Percentiles rank a stretch among this genome's conserved stretches.
Evolutionary conservation across 2,797 vertebrate species (phyloP).

Genomic region (Macropodus opercularis): DNA sequence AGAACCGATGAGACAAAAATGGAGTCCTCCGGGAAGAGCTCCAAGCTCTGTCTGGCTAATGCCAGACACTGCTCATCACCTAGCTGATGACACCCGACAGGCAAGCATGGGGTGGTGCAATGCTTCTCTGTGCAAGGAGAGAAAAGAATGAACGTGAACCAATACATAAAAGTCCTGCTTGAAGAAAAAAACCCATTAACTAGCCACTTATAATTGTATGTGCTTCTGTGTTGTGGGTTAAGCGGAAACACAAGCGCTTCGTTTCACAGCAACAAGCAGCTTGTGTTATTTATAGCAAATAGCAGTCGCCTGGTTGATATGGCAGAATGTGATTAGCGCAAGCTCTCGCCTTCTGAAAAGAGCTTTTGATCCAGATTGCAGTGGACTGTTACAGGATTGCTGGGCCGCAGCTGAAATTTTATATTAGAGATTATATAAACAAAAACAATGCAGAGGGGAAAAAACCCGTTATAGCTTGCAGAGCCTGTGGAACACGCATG

Average conservation of each 20-base stretch:
- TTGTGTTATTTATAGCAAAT: constrained; percentile 71
- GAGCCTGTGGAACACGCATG: constrained; percentile 25
- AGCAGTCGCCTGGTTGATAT: constrained; percentile 59
- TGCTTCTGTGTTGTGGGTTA: constrained; percentile 9
- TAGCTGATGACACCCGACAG: too few species aligned
- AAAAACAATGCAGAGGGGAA: constrained; percentile 29
- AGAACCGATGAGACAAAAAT: too few species aligned
- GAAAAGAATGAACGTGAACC: too few species aligned
- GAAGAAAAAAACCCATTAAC: not conserved
- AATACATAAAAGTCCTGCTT: too few species aligned
- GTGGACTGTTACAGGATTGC: constrained; percentile 50
- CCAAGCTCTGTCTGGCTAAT: too few species aligned
- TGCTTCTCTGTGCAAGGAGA: too few species aligned
- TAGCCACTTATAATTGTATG: not conserved
- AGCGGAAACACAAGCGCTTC: constrained; percentile 42
- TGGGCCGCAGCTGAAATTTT: constrained; percentile 43
- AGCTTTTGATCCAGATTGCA: constrained; percentile 69
- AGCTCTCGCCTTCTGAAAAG: constrained; percentile 56
- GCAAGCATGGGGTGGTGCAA: too few species aligned
- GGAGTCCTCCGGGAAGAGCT: too few species aligned
- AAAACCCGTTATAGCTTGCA: constrained; percentile 8
- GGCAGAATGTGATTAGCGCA: constrained; percentile 72
- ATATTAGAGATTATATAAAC: constrained; percentile 54
- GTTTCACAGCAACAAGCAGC: constrained; percentile 48
- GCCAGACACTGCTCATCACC: too few species aligned